Percentiles rank a stretch among this genome's conserved stretches.
Evolutionary conservation across 2,888 invertebrate genomes (phyloP).

Genomic region (Synanthedon tipuliformis): DNA sequence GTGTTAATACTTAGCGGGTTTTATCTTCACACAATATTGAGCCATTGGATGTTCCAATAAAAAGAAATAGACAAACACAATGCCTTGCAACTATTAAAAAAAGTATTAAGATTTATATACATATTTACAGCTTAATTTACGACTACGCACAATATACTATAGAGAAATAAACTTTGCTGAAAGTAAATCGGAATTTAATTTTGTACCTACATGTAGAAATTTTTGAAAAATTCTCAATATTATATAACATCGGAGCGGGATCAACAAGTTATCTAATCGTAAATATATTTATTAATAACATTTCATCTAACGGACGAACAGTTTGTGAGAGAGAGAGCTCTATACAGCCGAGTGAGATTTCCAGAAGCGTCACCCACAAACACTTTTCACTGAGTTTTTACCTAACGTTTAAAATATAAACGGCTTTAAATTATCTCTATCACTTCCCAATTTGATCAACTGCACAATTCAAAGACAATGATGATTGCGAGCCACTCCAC

Average conservation of each 20-base stretch:
- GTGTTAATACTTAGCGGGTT: no score
- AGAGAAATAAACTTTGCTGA: slow-evolving; percentile 30
- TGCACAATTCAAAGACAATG: slow-evolving; percentile 47
- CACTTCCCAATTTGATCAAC: slow-evolving; percentile 31
- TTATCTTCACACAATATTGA: no score
- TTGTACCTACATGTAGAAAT: slow-evolving; percentile 9
- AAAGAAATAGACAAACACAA: background rate
- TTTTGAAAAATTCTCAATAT: slow-evolving; percentile 21
- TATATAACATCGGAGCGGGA: slow-evolving; percentile 18
- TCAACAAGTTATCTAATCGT: slow-evolving; percentile 24
- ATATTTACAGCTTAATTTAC: slow-evolving; percentile 62
- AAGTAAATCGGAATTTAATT: no score
- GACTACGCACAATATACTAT: slow-evolving; percentile 25
- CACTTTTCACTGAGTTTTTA: background rate
- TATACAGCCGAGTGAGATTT: slow-evolving; percentile 32
- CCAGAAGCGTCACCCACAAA: background rate
- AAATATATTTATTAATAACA: background rate
- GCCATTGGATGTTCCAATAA: no score
- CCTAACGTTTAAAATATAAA: slow-evolving; percentile 8
- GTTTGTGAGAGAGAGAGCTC: slow-evolving; percentile 19
- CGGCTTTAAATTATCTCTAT: background rate
- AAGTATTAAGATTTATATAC: slow-evolving; percentile 59
- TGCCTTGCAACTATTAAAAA: slow-evolving; percentile 39
- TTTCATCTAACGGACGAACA: slow-evolving; percentile 47
- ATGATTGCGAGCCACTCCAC: slow-evolving; percentile 49